Evolutionary conservation across 1,140 invertebrate genomes (phyloP), one percentile per base, ranked within the genome.

Genomic region (Danaus plexippus): DNA sequence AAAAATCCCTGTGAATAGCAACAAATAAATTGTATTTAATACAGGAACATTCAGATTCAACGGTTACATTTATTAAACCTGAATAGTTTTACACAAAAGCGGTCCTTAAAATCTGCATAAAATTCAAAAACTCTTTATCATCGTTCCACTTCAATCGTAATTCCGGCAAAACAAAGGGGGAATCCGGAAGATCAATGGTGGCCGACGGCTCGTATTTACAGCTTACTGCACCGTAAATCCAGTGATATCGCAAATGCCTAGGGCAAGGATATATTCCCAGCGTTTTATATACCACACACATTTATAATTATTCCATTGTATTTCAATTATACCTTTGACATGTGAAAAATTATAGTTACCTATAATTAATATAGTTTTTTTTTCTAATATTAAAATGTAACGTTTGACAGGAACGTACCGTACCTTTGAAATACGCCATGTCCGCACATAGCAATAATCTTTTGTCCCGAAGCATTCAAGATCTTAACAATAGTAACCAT

Each of bases 151-250:
- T 63, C 47, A 66, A 68, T 66, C 61, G 72, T 67, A 69, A 73
- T 80, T 68, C 62, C 59, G 64, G 57, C 62, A 66, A 73, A 79
- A 77, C 70, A 79, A 79, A 71, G 71, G 67, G 62, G 62, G 63
- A 65, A 57, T 55, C 66, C 59, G 59, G 54, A 72, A 78, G 75
- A 79, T 77, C 75, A 69, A 77, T 76, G 70, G 55, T 71, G 66
- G 71, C 76, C 75, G 69, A 57, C 66, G 74, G 72, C 75, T 62
- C 63, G 67, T 75, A 78, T 80, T 81, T 77, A 80, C 75, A 64
- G 73, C 59, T 67, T 75, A 78, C 70, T 81, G 76, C 73, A 63
- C 75, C 75, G 77, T 82, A 77, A 82, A 82, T 73, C 67, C 65
- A 60, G 11, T 62, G 77, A 81, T 82, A 82, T 70, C 77, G 57